These are phyloP conservation scores for Parelbella ahira DNA, from an alignment of 2,888 invertebrate genomes.

Conservation along the genomic window DNA sequence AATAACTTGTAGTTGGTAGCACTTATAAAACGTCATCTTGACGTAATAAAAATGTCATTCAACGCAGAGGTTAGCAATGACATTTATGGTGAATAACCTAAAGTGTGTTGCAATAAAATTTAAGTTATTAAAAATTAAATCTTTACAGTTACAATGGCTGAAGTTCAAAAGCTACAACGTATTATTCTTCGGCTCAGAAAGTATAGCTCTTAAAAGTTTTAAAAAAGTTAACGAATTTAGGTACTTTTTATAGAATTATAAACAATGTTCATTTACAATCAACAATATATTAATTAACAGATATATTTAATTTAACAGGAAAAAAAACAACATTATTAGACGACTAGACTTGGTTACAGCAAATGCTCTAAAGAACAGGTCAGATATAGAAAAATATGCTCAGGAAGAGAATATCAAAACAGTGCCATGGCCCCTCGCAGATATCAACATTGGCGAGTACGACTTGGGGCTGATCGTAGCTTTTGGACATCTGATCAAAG, in stretches of 20 bases:
- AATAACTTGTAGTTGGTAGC: no score
- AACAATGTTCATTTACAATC: no score
- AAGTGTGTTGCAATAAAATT: constrained; percentile 35
- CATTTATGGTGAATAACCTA: constrained; percentile 51
- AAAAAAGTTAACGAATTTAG: constrained; percentile 83
- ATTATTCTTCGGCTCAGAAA: constrained; percentile 93
- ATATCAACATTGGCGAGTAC: constrained; percentile 74
- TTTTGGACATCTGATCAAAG: constrained; percentile 94
- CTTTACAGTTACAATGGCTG: constrained; percentile 36
- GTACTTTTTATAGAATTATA: no score
- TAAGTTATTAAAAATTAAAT: constrained; percentile 43
- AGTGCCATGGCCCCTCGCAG: constrained; percentile 84
- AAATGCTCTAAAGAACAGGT: constrained; percentile 77
- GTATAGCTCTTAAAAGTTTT: constrained; percentile 89
- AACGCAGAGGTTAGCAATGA: no score
- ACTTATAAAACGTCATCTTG: constrained; percentile 12
- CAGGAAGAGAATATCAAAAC: constrained; percentile 78
- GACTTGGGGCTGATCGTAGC: constrained; percentile 95
- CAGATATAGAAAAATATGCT: constrained; percentile 86
- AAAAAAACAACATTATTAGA: constrained; percentile 68
- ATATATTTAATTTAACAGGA: constrained; percentile 59
- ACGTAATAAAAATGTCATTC: no score
- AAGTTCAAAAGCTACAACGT: constrained; percentile 49
- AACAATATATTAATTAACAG: no score
- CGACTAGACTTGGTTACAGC: constrained; percentile 87